phyloP scores from a whole-genome alignment of 2,797 vertebrate genomes.

The Sebastolobus alascanus region DNA sequence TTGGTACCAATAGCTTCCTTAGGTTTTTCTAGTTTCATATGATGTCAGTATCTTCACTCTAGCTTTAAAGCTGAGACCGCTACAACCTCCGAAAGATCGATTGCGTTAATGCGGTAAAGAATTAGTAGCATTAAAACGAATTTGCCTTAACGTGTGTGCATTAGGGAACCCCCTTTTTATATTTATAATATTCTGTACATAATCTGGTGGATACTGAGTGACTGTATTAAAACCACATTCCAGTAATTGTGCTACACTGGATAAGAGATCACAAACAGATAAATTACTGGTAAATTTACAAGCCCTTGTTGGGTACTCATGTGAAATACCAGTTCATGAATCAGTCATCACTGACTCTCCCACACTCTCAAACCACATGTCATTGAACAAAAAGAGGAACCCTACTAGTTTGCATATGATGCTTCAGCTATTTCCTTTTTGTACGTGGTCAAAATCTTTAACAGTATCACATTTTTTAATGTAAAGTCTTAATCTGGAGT shows the following conservation, averaged over 20 bases:
- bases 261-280: neutral
- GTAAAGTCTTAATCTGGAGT: neutral
- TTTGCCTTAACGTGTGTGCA: neutral
- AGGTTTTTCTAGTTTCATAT: too few species aligned
- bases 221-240: neutral
- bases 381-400: constrained; percentile 34
- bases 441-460: neutral
- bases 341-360: constrained; percentile 13
- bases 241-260: neutral
- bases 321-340: neutral
- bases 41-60: too few species aligned
- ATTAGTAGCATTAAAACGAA: too few species aligned
- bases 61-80: too few species aligned
- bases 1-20: too few species aligned
- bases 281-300: neutral
- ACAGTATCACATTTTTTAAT: neutral
- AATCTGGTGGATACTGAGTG: neutral
- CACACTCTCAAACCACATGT: neutral
- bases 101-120: too few species aligned
- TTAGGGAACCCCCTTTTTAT: neutral
- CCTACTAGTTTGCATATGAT: too few species aligned
- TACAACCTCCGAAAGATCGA: too few species aligned
- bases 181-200: neutral
- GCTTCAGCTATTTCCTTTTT: constrained; percentile 4
- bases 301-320: neutral